phyloP scores from a whole-genome alignment of 53 echinoderm and acorn worm genomes.

The Actinopyga echinites region DNA sequence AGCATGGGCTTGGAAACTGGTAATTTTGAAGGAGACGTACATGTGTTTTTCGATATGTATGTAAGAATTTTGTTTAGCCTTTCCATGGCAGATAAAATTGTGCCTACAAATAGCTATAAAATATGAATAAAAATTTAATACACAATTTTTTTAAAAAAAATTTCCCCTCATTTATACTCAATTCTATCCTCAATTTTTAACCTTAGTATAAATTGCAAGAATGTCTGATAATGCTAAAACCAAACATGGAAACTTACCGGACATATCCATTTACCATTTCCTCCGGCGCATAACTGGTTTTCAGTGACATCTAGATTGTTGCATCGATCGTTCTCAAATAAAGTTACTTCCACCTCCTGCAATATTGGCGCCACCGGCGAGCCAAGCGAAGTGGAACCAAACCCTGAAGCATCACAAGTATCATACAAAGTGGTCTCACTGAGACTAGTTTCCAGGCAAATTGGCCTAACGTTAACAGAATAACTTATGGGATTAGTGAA shows the following conservation, averaged over 20 bases:
- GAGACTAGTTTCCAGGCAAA: slow-evolving; percentile 16
- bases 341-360: slow-evolving; percentile 4
- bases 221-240: too few relatives aligned
- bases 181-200: too few relatives aligned
- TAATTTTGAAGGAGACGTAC: too few relatives aligned
- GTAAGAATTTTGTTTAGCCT: too few relatives aligned
- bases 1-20: too few relatives aligned
- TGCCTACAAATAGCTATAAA: too few relatives aligned
- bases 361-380: background rate
- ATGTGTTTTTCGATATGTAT: too few relatives aligned
- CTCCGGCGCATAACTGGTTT: slow-evolving; percentile 28
- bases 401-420: slow-evolving; percentile 8
- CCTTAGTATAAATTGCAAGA: too few relatives aligned
- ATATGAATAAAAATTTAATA: too few relatives aligned
- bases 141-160: too few relatives aligned
- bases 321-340: slow-evolving; percentile 1
- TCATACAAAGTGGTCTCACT: background rate
- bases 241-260: slow-evolving; percentile 30
- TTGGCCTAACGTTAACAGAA: background rate
- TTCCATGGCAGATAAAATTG: too few relatives aligned
- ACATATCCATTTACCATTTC: slow-evolving; percentile 8
- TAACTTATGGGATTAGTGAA: background rate
- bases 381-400: background rate
- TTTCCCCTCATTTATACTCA: too few relatives aligned
- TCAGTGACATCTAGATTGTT: background rate